Evolutionary conservation across 1,140 invertebrate species (phyloP), one percentile per base, ranked within the genome.

Genomic region (Calliopsis andreniformis): DNA sequence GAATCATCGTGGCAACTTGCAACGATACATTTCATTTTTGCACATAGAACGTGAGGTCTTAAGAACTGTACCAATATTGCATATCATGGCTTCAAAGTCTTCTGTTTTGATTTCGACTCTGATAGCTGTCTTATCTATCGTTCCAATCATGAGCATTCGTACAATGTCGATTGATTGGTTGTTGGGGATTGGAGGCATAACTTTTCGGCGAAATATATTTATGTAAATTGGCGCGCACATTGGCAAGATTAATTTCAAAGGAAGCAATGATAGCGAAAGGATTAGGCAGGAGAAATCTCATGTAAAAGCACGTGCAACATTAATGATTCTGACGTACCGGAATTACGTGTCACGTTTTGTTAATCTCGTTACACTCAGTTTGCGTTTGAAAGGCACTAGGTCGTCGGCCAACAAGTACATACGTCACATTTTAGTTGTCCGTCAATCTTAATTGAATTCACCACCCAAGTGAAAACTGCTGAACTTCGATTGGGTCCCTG

Each of bases 371-470:
- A 82, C 32, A 70, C 39, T 47, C 39, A 78, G 39, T 66, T 75
- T 56, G 68, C 47, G 59, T 79, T 80, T 77, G 67, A 53, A 68
- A 71, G 81, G 39, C 62, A 69, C 35, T 76, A 68, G 70, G 76
- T 80, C 76, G 58, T 35, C 64, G 71, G 68, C 70, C 59, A 83
- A 68, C 51, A 51, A 66, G 42, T 77, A 76, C n/a, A n/a, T n/a
- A n/a, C 49, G 80, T 83, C 67, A 78, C 81, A 80, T 80, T 84
- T 72, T 64, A 32, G 43, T 80, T 79, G 67, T 71, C 78, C 73
- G 82, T 80, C 82, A 84, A 80, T 84, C 82, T 84, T 80, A 84
- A 84, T 84, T 77, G 73, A 84, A 64, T 56, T 76, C 77, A 73
- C 63, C 63, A 83, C 78, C 76, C 78, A 75, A 62, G 61, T 64